Evolutionary conservation across 2,888 invertebrate genomes (phyloP).

Genomic region (Pristionchus fissidentatus): DNA sequence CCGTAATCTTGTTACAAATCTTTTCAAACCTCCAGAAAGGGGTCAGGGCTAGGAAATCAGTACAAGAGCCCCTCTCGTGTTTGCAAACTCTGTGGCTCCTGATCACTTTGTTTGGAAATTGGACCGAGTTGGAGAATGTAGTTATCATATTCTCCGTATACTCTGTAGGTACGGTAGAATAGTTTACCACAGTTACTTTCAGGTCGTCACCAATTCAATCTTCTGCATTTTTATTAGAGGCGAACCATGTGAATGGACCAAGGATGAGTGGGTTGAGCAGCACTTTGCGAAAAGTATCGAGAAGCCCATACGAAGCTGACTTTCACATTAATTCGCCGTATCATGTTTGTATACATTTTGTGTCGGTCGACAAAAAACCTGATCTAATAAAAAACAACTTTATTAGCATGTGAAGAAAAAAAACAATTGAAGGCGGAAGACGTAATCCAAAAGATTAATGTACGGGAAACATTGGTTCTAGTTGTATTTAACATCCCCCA

Average conservation of each 20-base stretch:
- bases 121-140: no score
- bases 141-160: no score
- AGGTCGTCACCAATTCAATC: slow-evolving; percentile 65
- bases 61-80: neutral
- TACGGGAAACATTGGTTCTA: slow-evolving; percentile 7
- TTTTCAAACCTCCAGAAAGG: no score
- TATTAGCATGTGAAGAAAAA: neutral
- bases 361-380: neutral
- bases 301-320: neutral
- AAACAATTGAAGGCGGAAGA: slow-evolving; percentile 9
- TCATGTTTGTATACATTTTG: neutral
- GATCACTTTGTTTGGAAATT: no score
- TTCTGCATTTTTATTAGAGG: slow-evolving; percentile 66
- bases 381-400: neutral
- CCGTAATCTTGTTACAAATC: neutral
- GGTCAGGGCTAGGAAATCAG: no score
- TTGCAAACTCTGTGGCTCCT: no score
- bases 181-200: slow-evolving; percentile 43
- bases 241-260: slow-evolving; percentile 68
- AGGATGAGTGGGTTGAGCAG: slow-evolving; percentile 51
- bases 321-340: neutral
- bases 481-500: neutral
- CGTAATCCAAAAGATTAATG: neutral
- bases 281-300: neutral
- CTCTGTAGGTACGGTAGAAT: no score